Base-by-base conservation (phyloP, 64 coral and sea anemone species). In the Actinia equina region DNA sequence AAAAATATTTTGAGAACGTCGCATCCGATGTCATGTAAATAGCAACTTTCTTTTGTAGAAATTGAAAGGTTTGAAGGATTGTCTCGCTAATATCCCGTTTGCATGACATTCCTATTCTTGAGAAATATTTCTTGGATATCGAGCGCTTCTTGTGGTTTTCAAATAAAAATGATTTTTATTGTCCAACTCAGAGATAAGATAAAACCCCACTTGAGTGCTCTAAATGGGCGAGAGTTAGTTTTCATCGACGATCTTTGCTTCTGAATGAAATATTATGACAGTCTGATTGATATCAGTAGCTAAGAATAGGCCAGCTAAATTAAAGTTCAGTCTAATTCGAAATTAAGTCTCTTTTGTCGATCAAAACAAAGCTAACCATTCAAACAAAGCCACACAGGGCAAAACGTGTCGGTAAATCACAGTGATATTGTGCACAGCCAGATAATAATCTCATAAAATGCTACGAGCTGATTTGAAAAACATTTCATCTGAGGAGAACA, bases 391-490 rank as follows among this genome's bases (percentile, higher is more conserved):
- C 62, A 11, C 7, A 74, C 69, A 14, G 41, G 25, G 25, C 69
- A 10, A 74, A 13, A 16, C 12, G 23, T 74, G 41, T 27, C 26
- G 10, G 26, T 42, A 74, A 74, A 41, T 74, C 69, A 69, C 2
- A 41, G 26, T 30, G n/a, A 65, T 74, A 41, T 27, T 74, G 69
- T 30, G 22, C 25, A 25, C 25, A 14, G 55, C 12, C 0, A 27
- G 69, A 65, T 65, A 65, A 65, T 65, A n/a, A 65, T 65, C 62
- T 65, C 10, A 65, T n/a, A 65, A 65, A 65, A 65, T 65, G 62
- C 62, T 65, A 3, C n/a, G 22, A 65, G 20, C 19, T 65, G 62
- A 65, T 65, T 65, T 23, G 0, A 10, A 20, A 65, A 65, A 65
- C 62, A 20, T 65, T 65, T 65, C 22, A n/a, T 65, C 62, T 1